phyloP scores from a whole-genome alignment of 2,113 vertebrate species.

The Entosphenus tridentatus region DNA sequence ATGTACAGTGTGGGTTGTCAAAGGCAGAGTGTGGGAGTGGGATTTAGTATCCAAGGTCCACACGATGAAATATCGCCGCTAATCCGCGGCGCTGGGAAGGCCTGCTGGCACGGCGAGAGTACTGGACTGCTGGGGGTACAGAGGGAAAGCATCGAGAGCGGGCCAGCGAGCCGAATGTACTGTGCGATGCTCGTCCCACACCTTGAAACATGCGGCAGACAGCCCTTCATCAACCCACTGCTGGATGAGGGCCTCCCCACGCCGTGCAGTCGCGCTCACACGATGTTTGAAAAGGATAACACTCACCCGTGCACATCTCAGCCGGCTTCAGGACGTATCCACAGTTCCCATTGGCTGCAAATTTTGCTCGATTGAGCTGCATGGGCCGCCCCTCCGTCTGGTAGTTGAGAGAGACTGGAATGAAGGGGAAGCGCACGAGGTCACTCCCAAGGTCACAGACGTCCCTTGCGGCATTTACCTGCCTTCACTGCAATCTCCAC shows the following conservation, averaged over 20 bases:
- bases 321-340: conserved; percentile 87
- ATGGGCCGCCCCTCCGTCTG: conserved; percentile 90
- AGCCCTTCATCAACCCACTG: neutral
- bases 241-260: neutral
- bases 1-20: too few relatives aligned
- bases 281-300: neutral
- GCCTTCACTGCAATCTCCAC: too few relatives aligned
- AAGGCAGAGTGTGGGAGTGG: too few relatives aligned
- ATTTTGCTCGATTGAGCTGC: conserved; percentile 87
- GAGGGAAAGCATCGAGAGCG: too few relatives aligned
- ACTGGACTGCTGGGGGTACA: too few relatives aligned
- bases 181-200: neutral
- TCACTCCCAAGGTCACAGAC: too few relatives aligned
- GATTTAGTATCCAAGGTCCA: too few relatives aligned
- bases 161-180: neutral
- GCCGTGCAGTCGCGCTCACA: neutral
- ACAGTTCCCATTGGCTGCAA: conserved; percentile 65
- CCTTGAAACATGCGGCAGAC: neutral
- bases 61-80: too few relatives aligned
- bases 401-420: conserved; percentile 78
- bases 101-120: too few relatives aligned
- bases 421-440: conserved; percentile 7
- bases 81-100: too few relatives aligned
- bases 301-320: conserved; percentile 74
- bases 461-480: too few relatives aligned